Base-by-base conservation (phyloP, 2,113 vertebrate genomes). In the Tor tambroides region DNA sequence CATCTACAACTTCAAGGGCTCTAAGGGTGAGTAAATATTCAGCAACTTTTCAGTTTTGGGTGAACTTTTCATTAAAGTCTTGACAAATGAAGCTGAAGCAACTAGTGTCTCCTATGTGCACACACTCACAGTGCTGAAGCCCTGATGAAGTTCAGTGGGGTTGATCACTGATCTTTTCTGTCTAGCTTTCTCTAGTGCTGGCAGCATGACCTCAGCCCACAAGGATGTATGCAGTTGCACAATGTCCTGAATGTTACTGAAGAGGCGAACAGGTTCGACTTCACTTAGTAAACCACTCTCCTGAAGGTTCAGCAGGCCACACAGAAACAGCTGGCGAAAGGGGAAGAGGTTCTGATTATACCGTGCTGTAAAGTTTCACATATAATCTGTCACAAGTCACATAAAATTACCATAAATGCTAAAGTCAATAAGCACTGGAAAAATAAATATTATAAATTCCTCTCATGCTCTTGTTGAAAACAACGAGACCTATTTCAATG, bases 241-340 rank as follows among this genome's bases (percentile, higher is more conserved):
- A 1, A 99, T 95, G 87, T 99, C 97, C 2, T 96, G 96, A 4
- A 98, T 93, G 93, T 99, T 99, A 86, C 97, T 94, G 92, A 99
- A 99, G 84, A 99, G 93, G 2, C 95, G 95, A 43, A 94, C 89
- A 0, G 96, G 95, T 2, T 99, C 96, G 92, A 99, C 98, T 94
- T 99, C 95, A 19, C 1, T 35, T 41, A 95, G 88, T 76, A 94
- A 83, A 0, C 93, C 94, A 9, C 92, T 94, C 87, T 95, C 95
- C 93, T 96, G 95, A 77, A 96, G 94, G 93, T 93, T 96, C 84
- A 96, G 90, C 91, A 91, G 89, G 51, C 91, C 93, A 30, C 88
- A 51, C 5, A 93, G 86, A 91, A 93, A 96, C 51, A 94, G 87
- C 89, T 89, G 56, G n/a, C 56, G 2, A 17, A 19, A 84, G n/a